Percentiles rank a stretch among this genome's conserved stretches.
Conservation (phyloP, 2,888 invertebrate species). For the Aporophyla nigra region DNA sequence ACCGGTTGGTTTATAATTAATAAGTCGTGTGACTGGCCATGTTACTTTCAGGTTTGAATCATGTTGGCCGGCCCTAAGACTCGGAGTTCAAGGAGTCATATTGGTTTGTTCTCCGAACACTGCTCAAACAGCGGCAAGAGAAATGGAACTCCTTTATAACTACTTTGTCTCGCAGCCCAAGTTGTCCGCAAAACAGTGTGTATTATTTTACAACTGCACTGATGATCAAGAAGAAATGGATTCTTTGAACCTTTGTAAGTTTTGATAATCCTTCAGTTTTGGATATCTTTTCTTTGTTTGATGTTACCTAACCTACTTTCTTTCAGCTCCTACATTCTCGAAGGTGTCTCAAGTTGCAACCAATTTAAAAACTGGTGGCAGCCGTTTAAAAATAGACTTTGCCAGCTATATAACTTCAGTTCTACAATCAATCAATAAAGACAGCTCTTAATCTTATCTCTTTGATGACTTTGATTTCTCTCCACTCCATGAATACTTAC, state of each 20-base stretch:
- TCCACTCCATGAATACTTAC: constrained; percentile 65
- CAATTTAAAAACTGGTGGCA: constrained; percentile 91
- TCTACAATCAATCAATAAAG: constrained; percentile 83
- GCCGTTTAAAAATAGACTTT: constrained; percentile 91
- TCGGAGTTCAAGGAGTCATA: constrained; percentile 93
- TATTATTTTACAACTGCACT: constrained; percentile 91
- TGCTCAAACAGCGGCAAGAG: constrained; percentile 87
- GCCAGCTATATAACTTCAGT: constrained; percentile 86
- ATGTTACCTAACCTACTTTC: constrained; percentile 46
- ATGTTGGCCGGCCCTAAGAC: constrained; percentile 94
- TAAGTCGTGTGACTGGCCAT: neutral
- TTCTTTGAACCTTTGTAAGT: constrained; percentile 89
- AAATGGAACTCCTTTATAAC: constrained; percentile 92
- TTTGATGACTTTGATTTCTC: constrained; percentile 54
- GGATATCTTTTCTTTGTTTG: neutral
- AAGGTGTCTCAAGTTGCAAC: constrained; percentile 91
- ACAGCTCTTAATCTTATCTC: constrained; percentile 67
- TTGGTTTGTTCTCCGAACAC: constrained; percentile 92
- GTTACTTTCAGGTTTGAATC: constrained; percentile 91
- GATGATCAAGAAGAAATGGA: constrained; percentile 87
- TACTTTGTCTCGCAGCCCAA: constrained; percentile 93
- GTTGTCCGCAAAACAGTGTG: constrained; percentile 92
- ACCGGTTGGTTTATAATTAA: neutral
- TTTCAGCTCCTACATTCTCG: constrained; percentile 91
- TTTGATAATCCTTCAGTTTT: neutral